Evolutionary conservation across 2,888 invertebrate genomes (phyloP).

Genomic region (Drosophila fulvimacula): DNA sequence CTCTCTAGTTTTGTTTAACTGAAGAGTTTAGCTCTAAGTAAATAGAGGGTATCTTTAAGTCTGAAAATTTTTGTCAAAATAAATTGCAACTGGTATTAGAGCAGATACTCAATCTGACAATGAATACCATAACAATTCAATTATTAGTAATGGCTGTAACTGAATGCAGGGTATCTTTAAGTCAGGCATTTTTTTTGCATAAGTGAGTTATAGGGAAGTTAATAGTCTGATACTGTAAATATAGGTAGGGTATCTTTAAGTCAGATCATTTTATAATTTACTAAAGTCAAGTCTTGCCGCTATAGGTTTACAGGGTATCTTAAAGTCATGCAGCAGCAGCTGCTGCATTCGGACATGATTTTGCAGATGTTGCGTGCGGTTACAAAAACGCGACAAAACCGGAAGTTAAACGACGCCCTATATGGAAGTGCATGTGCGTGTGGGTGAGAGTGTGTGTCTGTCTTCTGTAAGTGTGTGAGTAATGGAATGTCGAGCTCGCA

Average conservation of each 20-base stretch:
- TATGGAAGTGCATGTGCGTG: neutral
- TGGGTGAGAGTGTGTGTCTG: slow-evolving; percentile 28
- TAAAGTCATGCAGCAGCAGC: neutral
- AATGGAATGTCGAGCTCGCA: slow-evolving; percentile 20
- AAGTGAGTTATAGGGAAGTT: too few species aligned
- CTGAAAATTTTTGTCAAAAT: neutral
- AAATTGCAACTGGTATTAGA: too few species aligned
- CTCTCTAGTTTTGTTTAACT: too few species aligned
- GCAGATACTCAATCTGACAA: too few species aligned
- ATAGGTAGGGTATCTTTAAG: neutral
- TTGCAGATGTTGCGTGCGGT: slow-evolving; percentile 39
- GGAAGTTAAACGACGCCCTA: slow-evolving; percentile 41
- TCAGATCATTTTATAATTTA: neutral
- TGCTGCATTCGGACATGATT: neutral
- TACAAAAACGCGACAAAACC: slow-evolving; percentile 45
- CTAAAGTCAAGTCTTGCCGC: neutral
- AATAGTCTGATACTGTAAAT: too few species aligned
- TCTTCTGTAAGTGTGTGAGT: slow-evolving; percentile 32
- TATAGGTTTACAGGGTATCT: neutral
- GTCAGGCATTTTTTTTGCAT: too few species aligned
- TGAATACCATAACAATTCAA: too few species aligned
- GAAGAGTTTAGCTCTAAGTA: too few species aligned
- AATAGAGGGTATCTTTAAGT: neutral
- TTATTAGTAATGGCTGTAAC: too few species aligned
- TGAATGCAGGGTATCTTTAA: too few species aligned